Base-by-base conservation (phyloP, 2,888 invertebrate species). In the Eilema depressum region DNA sequence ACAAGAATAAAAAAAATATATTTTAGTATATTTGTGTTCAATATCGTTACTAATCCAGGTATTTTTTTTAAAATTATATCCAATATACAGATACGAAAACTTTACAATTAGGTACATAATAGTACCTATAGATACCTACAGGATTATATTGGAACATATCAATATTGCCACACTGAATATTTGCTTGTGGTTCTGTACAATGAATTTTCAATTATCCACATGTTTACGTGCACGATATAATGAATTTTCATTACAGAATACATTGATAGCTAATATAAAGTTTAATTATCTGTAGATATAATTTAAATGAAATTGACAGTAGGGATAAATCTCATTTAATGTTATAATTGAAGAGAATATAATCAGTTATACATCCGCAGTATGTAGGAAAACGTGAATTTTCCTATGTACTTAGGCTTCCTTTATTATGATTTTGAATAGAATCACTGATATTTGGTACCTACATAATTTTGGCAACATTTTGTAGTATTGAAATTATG, bases 81-180 rank as follows among this genome's bases (percentile, higher is more conserved):
- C n/a, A n/a, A n/a, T n/a, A n/a, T n/a, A n/a, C n/a, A n/a, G n/a
- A n/a, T n/a, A n/a, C n/a, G n/a, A n/a, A n/a, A n/a, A n/a, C n/a
- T n/a, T n/a, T n/a, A n/a, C n/a, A n/a, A n/a, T n/a, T n/a, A n/a
- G n/a, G n/a, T n/a, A n/a, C n/a, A n/a, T n/a, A n/a, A n/a, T n/a
- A n/a, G n/a, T n/a, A n/a, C n/a, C n/a, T n/a, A n/a, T n/a, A n/a
- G n/a, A n/a, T n/a, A n/a, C n/a, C n/a, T n/a, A n/a, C n/a, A n/a
- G n/a, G n/a, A n/a, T n/a, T 81, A 53, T 68, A 78, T 76, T 78
- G 70, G 69, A 69, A 65, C 74, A 70, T 65, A 77, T 74, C 69
- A 57, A 62, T 17, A 26, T 41, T 53, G 37, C 56, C 62, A n/a
- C 2, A 2, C 20, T 60, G n/a, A 62, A 62, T 53, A 69, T 47